Evolutionary conservation across 2,113 vertebrate genomes (phyloP).

Genomic region (Danionella cerebrum): DNA sequence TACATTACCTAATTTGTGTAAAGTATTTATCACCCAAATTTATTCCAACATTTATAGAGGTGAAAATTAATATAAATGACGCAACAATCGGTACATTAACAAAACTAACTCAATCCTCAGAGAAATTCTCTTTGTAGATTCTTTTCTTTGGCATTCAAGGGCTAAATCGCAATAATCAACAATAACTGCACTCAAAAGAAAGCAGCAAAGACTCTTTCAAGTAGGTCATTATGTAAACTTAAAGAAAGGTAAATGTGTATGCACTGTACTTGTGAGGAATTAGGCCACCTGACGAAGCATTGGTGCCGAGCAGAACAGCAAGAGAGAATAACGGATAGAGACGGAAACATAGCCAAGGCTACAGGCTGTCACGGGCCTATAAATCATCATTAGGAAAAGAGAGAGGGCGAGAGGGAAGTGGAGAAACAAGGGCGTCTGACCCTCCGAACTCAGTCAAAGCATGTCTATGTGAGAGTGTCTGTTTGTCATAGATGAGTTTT

Average conservation of each 20-base stretch:
- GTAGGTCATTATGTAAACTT: not conserved
- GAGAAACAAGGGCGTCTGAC: too few species aligned
- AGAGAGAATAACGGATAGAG: constrained; percentile 9
- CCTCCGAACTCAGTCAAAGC: constrained; percentile 10
- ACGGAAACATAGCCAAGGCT: constrained; percentile 6
- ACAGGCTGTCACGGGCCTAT: not conserved
- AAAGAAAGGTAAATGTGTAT: not conserved
- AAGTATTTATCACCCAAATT: too few species aligned
- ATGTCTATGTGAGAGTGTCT: too few species aligned
- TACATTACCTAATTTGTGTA: too few species aligned
- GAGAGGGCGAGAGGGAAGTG: not conserved
- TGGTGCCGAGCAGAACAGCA: not conserved
- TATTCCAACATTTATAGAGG: too few species aligned
- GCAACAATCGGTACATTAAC: too few species aligned
- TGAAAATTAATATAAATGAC: too few species aligned
- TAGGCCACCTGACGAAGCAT: constrained; percentile 7
- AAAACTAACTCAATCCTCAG: too few species aligned
- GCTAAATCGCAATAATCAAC: not conserved
- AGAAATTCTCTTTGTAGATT: too few species aligned
- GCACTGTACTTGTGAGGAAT: constrained; percentile 2
- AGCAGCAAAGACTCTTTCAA: not conserved
- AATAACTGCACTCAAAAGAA: not conserved
- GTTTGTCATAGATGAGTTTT: not conserved
- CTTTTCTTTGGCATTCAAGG: not conserved
- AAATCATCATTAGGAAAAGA: constrained; percentile 19